A percentile compares a stretch with the other conserved stretches of the same genome.
Conservation (phyloP, 2,797 vertebrate species). For the Pagetopsis macropterus region DNA sequence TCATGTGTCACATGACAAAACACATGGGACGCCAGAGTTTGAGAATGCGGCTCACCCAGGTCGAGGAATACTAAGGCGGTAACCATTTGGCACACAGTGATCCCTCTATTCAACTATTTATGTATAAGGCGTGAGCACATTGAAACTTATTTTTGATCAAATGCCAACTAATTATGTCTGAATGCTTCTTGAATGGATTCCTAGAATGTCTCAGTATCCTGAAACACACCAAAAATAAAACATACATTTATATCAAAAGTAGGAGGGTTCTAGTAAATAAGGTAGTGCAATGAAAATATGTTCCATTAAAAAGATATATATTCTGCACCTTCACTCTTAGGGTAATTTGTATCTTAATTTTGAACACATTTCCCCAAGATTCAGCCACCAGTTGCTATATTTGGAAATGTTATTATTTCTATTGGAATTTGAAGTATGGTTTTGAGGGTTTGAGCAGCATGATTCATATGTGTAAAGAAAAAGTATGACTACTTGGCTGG, state of each 20-base stretch:
- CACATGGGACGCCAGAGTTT: constrained; percentile 1
- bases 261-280: neutral
- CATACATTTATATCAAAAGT: neutral
- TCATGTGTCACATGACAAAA: constrained; percentile 27
- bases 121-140: neutral
- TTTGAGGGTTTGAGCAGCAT: neutral
- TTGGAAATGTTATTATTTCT: neutral
- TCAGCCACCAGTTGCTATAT: neutral
- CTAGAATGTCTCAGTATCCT: neutral
- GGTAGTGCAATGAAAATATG: neutral
- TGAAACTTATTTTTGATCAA: neutral
- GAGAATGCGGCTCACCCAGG: neutral
- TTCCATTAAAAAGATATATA: neutral
- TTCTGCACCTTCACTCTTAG: neutral
- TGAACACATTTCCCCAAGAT: neutral
- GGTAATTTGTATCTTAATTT: neutral
- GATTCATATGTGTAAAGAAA: neutral
- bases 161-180: neutral
- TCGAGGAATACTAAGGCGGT: constrained; percentile 1
- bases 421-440: neutral
- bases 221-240: neutral
- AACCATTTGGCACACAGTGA: neutral
- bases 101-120: neutral
- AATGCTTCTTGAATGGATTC: neutral
- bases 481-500: neutral